Evolutionary conservation across 2,888 invertebrate genomes (phyloP), one percentile per base, ranked within the genome.

Genomic region (Vandiemenella viatica): DNA sequence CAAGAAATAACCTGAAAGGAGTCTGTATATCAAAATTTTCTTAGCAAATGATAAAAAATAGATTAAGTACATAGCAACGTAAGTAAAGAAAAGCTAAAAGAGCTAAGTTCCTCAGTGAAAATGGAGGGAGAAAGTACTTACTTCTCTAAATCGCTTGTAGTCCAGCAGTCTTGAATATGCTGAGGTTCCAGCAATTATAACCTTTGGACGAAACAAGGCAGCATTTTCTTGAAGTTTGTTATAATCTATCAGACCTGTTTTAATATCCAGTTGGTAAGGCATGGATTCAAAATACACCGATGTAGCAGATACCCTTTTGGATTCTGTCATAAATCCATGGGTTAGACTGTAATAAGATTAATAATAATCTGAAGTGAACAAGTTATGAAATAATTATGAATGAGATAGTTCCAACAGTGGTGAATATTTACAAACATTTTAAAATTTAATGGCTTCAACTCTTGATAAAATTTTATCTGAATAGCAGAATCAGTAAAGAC

Each of bases 241-340:
- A 60, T 76, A 76, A 60, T 77, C 74, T 51, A 76, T 74, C 4
- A 71, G 58, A 8, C 75, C 75, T 10, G 74, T 73, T 15, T 58
- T 57, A 3, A 71, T 65, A 63, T 74, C 62, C 1, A 72, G 58
- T 57, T 71, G 71, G 63, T 76, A 76, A 19, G 75, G 74, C 67
- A 77, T 70, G 1, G 75, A 73, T 60, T 77, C 73, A 64, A 77
- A 76, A 60, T 69, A 77, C 37, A 75, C 64, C 1, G 75, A 75
- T 2, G 75, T 75, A 1, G 74, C 74, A 2, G 76, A 76, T 17
- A 76, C 70, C 55, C 70, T 68, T 59, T 71, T 72, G 22, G 67
- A 64, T 37, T 68, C 69, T 0, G 74, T 74, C 66, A 69, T 70
- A 59, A 73, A 77, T 7, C 75, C 65, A 55, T 66, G 65, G 4